Conservation (phyloP, 2,888 invertebrate species). For the Machimus rusticus region DNA sequence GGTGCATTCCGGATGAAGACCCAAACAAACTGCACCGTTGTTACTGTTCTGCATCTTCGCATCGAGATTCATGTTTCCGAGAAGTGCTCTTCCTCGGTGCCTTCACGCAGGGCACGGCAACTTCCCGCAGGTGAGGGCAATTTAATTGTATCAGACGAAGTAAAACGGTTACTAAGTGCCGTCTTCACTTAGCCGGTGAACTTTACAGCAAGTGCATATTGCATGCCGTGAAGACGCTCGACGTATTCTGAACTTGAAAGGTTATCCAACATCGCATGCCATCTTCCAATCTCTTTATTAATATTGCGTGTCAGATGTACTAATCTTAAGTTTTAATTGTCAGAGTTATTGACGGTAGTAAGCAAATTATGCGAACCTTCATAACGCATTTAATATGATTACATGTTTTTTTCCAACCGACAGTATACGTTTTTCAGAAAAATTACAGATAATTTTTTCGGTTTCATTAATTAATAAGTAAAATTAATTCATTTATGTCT, state of each 20-base stretch:
- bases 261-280: not conserved
- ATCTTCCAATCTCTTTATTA: not conserved
- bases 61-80: not conserved
- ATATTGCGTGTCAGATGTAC: not conserved
- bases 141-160: not conserved
- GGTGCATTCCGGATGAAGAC: not conserved
- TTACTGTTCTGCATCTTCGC: not conserved
- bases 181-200: not conserved
- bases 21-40: not conserved
- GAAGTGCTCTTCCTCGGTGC: not conserved
- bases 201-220: not conserved
- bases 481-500: not conserved
- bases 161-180: not conserved
- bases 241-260: not conserved
- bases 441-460: not conserved
- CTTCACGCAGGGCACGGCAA: not conserved
- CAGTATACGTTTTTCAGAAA: not conserved
- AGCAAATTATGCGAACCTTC: not conserved
- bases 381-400: not conserved
- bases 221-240: not conserved
- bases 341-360: not conserved
- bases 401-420: not conserved
- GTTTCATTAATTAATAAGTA: not conserved
- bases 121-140: not conserved
- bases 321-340: not conserved